These are phyloP conservation scores for Sussaba pulchella DNA, from an alignment of 2,888 invertebrate species.

Conservation along the genomic window DNA sequence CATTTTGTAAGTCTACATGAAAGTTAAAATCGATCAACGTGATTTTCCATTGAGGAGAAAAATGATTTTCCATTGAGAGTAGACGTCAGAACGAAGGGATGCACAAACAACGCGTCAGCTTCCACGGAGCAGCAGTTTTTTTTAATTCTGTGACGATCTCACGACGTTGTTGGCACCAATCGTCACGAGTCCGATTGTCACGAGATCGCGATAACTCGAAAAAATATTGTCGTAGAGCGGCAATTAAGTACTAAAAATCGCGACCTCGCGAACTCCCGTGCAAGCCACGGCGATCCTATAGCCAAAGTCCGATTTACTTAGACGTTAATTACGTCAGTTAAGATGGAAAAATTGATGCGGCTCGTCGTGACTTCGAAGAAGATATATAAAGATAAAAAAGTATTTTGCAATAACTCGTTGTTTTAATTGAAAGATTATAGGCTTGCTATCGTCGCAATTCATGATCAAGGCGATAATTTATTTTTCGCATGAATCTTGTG, in stretches of 20 bases:
- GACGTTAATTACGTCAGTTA: neutral
- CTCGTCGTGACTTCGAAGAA: neutral
- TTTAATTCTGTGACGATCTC: neutral
- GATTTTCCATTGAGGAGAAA: too few relatives aligned
- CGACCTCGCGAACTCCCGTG: slow-evolving; percentile 7
- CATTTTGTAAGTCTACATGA: too few relatives aligned
- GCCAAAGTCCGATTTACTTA: slow-evolving; percentile 7
- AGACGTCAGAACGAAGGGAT: too few relatives aligned
- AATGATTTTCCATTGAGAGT: too few relatives aligned
- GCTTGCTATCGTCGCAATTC: neutral
- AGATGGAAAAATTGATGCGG: neutral
- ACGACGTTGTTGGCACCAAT: slow-evolving; percentile 2
- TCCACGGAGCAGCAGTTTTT: too few relatives aligned
- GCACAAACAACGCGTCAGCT: too few relatives aligned
- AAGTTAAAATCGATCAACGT: too few relatives aligned
- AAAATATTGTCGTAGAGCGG: slow-evolving; percentile 3
- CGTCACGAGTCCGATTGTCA: neutral
- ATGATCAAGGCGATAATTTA: slow-evolving; percentile 24
- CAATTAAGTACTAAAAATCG: slow-evolving; percentile 24
- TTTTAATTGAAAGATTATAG: neutral
- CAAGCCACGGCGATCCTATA: slow-evolving; percentile 8
- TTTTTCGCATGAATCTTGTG: slow-evolving; percentile 5
- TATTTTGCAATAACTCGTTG: slow-evolving; percentile 3
- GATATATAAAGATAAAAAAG: too few relatives aligned
- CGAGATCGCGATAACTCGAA: neutral